Base-by-base conservation (phyloP, 2,888 invertebrate genomes). In the Protonemura montana region DNA sequence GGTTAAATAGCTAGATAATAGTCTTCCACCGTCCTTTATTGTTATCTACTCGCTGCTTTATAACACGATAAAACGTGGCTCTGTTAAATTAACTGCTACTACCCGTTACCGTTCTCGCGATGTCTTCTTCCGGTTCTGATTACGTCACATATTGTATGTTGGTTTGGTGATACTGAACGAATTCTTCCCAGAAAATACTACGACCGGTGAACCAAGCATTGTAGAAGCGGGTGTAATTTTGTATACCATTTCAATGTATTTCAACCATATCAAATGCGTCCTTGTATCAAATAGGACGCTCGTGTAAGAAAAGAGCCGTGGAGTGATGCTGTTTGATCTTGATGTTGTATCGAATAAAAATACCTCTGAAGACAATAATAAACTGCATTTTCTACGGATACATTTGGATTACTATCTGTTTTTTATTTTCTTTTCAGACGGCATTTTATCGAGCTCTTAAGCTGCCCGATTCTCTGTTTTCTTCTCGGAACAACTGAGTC, bases 1-100 rank as follows among this genome's bases (percentile, higher is more conserved):
- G 41, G 26, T 26, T 78, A 83, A 83, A 83, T 83, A 41, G 82
- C 42, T 25, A 42, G 41, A 83, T 83, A 83, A 83, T 83, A 41
- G 82, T 83, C 82, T 83, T 10, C 78, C n/a, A 78, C 78, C n/a
- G 25, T 78, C 78, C 27, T 78, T 78, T 78, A 78, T 78, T 78
- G 78, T 78, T 78, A 78, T 78, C 78, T 78, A 28, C 28, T 78
- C 78, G 3, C n/a, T 78, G 28, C 27, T 78, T 78, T 78, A 78
- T 78, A 27, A 78, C 78, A 10, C 78, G 26, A 78, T 78, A 78
- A 78, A 78, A 26, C 78, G 28, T 27, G n/a, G 28, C 35, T 10
- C 78, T 78, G 78, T 26, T 78, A 78, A 78, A 78, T 78, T 78
- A 78, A 78, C 78, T 78, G 26, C 27, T 21, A 78, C 78, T 78